Base-by-base conservation (phyloP, 2,113 vertebrate genomes). In the Sylvia atricapilla region DNA sequence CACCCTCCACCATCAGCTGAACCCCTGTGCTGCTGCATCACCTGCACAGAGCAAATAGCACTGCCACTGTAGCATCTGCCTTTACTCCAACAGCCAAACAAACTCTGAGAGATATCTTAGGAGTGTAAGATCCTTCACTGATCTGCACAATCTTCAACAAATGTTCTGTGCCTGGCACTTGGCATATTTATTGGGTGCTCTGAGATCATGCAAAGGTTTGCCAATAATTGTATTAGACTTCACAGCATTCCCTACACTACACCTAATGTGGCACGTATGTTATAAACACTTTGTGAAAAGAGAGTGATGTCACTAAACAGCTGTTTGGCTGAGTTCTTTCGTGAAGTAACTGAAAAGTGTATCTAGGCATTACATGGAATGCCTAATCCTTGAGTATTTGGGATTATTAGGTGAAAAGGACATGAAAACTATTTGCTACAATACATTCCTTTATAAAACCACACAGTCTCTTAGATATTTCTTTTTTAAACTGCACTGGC, bases 341-440 rank as follows among this genome's bases (percentile, higher is more conserved):
- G 47, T 30, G 62, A 88, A 76, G 76, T 63, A 79, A 83, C 52
- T 72, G 63, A 56, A 92, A 84, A 90, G 33, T 72, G 60, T 43
- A 50, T 70, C 66, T 55, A 90, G 18, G 33, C 70, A 55, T 87
- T 72, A 67, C 56, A 62, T 7, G 18, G 70, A 50, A 87, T 59
- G 30, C 30, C 82, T 82, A 92, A 96, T 85, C 72, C 20, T 31
- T 4, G 8, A 76, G 31, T 47, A 88, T 66, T 95, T 73, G 46
- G 63, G 72, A 63, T 80, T 83, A 94, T 83, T 75, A 82, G 72
- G 81, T 56, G 41, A 90, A 86, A 84, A 84, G 76, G 63, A 69
- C 53, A 11, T 41, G 44, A 52, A 68, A 73, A 60, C 58, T 76
- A n/a, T 83, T 83, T 92, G 73, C n/a, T 88, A 28, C 35, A 41